phyloP scores from a whole-genome alignment of 2,888 invertebrate genomes.

The Melipona bicolor region DNA sequence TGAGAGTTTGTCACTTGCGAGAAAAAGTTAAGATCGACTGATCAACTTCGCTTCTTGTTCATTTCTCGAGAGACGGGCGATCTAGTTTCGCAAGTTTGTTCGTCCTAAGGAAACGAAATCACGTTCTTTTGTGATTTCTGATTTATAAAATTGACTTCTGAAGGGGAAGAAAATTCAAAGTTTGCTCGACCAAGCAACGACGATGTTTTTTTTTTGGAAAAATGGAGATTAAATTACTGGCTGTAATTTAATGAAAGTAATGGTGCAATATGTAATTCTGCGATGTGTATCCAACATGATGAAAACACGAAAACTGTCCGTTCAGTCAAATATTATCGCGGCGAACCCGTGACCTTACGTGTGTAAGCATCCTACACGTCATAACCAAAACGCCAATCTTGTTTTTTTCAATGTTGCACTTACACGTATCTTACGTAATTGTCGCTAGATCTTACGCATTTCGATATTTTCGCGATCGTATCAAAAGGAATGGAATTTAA shows the following conservation, averaged over 20 bases:
- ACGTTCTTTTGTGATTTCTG: too few relatives aligned
- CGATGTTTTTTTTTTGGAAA: not conserved
- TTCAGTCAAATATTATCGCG: conserved; percentile 15
- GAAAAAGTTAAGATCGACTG: too few relatives aligned
- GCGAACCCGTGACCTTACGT: conserved; percentile 18
- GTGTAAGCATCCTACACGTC: not conserved
- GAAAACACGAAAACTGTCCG: not conserved
- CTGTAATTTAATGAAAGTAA: not conserved
- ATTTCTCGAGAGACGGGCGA: too few relatives aligned
- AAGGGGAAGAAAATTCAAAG: not conserved
- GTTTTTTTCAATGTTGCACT: not conserved
- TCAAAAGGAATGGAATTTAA: too few relatives aligned
- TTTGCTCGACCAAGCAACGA: not conserved
- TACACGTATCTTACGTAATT: too few relatives aligned
- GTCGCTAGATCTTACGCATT: too few relatives aligned
- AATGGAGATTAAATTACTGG: not conserved
- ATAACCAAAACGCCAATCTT: not conserved
- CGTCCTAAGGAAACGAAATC: too few relatives aligned
- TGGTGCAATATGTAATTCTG: not conserved
- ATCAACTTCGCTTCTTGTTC: too few relatives aligned
- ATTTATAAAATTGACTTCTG: too few relatives aligned
- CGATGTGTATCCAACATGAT: not conserved
- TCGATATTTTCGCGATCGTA: too few relatives aligned
- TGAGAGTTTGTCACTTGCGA: too few relatives aligned
- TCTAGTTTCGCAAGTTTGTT: too few relatives aligned